Evolutionary conservation across 2,113 vertebrate genomes (phyloP), one percentile per base, ranked within the genome.

Genomic region (Chloroceryle aenea): DNA sequence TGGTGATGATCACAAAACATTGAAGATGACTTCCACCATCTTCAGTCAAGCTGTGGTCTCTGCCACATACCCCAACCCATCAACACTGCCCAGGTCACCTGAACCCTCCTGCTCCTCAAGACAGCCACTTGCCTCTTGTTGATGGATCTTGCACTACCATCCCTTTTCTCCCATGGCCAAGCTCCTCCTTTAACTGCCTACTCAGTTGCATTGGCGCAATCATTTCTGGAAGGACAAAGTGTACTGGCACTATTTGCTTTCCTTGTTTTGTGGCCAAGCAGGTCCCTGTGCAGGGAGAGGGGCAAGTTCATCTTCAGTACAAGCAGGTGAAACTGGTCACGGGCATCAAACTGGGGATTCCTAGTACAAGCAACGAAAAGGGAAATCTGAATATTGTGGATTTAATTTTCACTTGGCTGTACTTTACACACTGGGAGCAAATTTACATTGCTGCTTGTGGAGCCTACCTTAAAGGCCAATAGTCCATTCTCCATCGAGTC

Each of bases 181-280:
- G 74, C 89, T 94, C 87, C 93, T 94, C 94, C 94, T 89, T 48
- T 82, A 96, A 95, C 93, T 40, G 93, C 91, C 85, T 55, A 6
- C 59, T 72, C 74, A 5, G 14, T 75, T n/a, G 40, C 9, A 40
- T 67, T 59, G 43, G 27, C 71, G 87, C 72, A 72, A 75, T 82
- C 7, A 23, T 40, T 78, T 53, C 87, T 89, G 71, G 62, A 83
- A 96, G 91, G 87, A 66, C 93, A 89, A 95, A 89, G 53, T 95
- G 81, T 96, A 62, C 58, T 20, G 45, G 53, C 48, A 42, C 14
- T 48, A 2, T 82, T 80, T 82, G 40, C 58, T 87, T 34, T 62
- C n/a, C n/a, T 87, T 86, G 83, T 20, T 95, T 73, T 66, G 81
- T 45, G n/a, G 73, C 74, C 87, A 89, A 67, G 77, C 62, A 89